Evolutionary conservation across 2,888 invertebrate genomes (phyloP), one percentile per base, ranked within the genome.

Genomic region (Idaea dimidiata): DNA sequence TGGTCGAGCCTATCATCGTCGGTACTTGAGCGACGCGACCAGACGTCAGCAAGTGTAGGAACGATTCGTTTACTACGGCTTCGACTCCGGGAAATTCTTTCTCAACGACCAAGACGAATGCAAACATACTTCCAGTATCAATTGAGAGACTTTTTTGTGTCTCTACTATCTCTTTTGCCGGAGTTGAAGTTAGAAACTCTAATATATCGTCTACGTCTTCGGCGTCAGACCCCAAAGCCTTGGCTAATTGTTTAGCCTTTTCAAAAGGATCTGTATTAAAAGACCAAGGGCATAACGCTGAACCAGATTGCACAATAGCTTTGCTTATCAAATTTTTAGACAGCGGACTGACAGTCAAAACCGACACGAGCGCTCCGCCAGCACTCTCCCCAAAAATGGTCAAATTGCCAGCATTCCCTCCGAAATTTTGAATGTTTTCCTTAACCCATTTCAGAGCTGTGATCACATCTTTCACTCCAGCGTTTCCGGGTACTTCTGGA

Each of bases 401-500:
- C 2, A 92, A 61, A 70, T 91, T 92, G 0, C 87, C 84, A 0
- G 91, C 76, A 59, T 88, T 90, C 1, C 92, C 92, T 0, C 92
- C 91, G 54, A 92, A 92, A 61, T 80, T 84, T 1, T 86, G 78
- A 4, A 92, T 89, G 55, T 92, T 92, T 1, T 81, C 81, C 54
- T 91, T 91, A 0, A 92, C 76, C 92, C 92, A 92, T 54, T 82
- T 79, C 0, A 92, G 61, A 0, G 91, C 92, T 67, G 82, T 82
- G 0, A 86, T 79, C n/a, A 88, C 79, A 60, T 92, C 92, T 72
- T 90, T 91, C 0, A 91, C 55, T 0, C 92, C 92, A 18, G 91
- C 91, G 17, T 92, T 92, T 4, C 92, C 92, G 0, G 92, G 91
- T 0, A 91, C 83, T 58, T 91, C 92, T 1, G 91, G 88, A 0